phyloP scores from a whole-genome alignment of 1,140 invertebrate genomes.

The Psix sp. region DNA sequence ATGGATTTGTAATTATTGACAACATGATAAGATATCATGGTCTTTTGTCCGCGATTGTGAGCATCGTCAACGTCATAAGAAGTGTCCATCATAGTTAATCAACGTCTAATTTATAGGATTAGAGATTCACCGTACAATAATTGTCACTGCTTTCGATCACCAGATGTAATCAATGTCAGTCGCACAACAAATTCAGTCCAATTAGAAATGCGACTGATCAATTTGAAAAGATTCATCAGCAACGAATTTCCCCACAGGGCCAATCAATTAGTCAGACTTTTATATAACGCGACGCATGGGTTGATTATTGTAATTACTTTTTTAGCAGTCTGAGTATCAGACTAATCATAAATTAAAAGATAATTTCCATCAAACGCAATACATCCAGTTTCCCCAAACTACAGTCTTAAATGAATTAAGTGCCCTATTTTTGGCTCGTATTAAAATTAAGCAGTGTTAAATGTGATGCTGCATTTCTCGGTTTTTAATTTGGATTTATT shows the following conservation, averaged over 20 bases:
- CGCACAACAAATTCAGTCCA: slow-evolving; percentile 36
- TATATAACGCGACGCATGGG: slow-evolving; percentile 43
- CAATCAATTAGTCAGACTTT: slow-evolving; percentile 45
- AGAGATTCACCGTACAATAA: slow-evolving; percentile 40
- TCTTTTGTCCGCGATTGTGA: slow-evolving; percentile 13
- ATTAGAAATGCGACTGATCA: slow-evolving; percentile 42
- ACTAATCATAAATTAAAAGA: too few species aligned
- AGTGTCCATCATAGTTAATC: slow-evolving; percentile 53
- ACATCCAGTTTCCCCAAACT: too few species aligned
- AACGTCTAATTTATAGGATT: slow-evolving; percentile 51
- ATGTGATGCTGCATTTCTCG: too few species aligned
- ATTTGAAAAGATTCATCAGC: slow-evolving; percentile 47
- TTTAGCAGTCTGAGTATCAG: too few species aligned
- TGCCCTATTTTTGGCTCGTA: too few species aligned
- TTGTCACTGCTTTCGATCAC: slow-evolving; percentile 34
- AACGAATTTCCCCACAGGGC: slow-evolving; percentile 12
- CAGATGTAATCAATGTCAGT: slow-evolving; percentile 46
- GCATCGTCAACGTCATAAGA: slow-evolving; percentile 41
- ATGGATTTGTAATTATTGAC: slow-evolving; percentile 24
- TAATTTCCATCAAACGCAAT: too few species aligned
- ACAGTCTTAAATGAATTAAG: too few species aligned
- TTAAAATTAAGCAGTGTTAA: too few species aligned
- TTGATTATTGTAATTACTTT: too few species aligned
- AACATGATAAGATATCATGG: slow-evolving; percentile 12
- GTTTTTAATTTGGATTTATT: too few species aligned